Percentiles rank a stretch among this genome's conserved stretches.
phyloP scores from a whole-genome alignment of 2,113 vertebrate species.

The Hiodon alosoides region DNA sequence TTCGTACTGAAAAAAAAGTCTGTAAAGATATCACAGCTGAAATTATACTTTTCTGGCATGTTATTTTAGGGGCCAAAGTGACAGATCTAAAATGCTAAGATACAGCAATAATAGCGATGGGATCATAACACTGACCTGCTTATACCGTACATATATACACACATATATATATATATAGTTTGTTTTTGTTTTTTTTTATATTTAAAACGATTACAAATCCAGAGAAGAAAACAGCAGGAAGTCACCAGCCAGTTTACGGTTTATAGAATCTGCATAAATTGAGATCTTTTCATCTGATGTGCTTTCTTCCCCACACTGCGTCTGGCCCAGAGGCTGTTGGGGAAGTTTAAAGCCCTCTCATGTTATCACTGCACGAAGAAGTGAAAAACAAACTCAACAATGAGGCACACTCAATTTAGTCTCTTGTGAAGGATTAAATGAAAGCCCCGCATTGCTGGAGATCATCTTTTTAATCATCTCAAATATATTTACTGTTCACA shows the following conservation, averaged over 20 bases:
- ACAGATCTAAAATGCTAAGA: background rate
- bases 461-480: constrained; percentile 24
- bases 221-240: background rate
- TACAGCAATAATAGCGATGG: background rate
- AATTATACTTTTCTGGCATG: too few relatives aligned
- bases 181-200: too few relatives aligned
- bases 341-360: constrained; percentile 2
- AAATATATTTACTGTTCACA: constrained; percentile 6
- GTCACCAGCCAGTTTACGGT: background rate
- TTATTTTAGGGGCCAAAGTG: too few relatives aligned
- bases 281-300: constrained; percentile 1
- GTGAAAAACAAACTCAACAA: constrained; percentile 4
- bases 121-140: background rate
- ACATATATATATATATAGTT: background rate
- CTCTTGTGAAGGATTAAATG: constrained; percentile 10
- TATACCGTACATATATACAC: background rate
- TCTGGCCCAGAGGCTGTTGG: constrained; percentile 16
- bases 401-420: constrained; percentile 20
- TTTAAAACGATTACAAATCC: background rate
- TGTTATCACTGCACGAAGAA: constrained; percentile 2
- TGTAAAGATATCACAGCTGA: background rate
- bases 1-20: background rate
- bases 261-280: constrained; percentile 19
- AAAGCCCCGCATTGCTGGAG: constrained; percentile 24
- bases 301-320: constrained; percentile 9